Base-by-base conservation (phyloP, 2,888 invertebrate species). In the Dione juno region DNA sequence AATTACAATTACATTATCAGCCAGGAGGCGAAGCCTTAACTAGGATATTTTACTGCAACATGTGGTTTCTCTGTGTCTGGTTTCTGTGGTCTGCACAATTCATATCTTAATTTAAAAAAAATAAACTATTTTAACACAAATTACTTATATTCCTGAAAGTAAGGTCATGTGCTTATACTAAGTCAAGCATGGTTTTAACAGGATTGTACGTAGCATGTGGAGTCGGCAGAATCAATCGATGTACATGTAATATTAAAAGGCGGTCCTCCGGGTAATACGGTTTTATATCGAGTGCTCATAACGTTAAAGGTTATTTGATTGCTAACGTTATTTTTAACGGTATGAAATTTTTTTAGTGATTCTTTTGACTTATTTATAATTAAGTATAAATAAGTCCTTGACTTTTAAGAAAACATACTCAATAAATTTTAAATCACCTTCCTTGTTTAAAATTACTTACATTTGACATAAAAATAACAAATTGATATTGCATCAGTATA, bases 261-360 rank as follows among this genome's bases (percentile, higher is more conserved):
- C 37, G 50, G 37, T 64, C 64, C 64, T 64, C 14, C 50, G 64
- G 50, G 50, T 64, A 50, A 64, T 64, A 50, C 64, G 14, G 64
- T 64, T 64, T 50, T 64, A 50, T 64, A 64, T 19, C 19, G 50
- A 37, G 37, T 37, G 64, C 48, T 61, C 59, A 61, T 43, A 61
- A 61, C 59, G 37, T 63, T 63, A 48, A 64, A 48, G 48, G 19
- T 50, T 64, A 64, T 64, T 64, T 64, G 64, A 64, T 50, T 50
- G 64, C 50, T 48, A 64, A 64, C 14, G 35, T 64, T 50, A 64
- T 64, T 64, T 64, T 64, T 64, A 50, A 37, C 48, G 40, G 19
- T 64, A 37, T 13, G 3, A 40, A 64, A 48, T 35, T 19, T 50
- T 50, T 48, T 37, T 37, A 50, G 50, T 0, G 8, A 19, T 1